Evolutionary conservation across 2,888 invertebrate genomes (phyloP).

Genomic region (Heterodera filipjevi): DNA sequence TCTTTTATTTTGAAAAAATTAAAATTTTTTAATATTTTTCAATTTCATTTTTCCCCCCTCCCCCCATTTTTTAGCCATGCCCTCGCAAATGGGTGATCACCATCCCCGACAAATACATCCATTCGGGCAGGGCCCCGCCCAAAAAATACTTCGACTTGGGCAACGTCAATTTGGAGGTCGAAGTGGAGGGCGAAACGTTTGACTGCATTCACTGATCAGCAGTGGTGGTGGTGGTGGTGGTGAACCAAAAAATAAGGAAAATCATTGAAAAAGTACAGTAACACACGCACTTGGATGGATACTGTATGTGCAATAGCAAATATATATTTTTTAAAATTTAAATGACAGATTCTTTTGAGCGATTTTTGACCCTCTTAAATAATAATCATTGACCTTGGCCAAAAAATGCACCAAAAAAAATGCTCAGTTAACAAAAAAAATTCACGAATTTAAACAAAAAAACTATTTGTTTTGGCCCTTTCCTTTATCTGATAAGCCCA

Average conservation of each 20-base stretch:
- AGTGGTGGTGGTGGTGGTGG: not conserved
- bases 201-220: constrained; percentile 34
- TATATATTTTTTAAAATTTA: too few relatives aligned
- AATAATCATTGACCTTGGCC: too few relatives aligned
- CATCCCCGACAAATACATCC: constrained; percentile 60
- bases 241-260: not conserved
- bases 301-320: too few relatives aligned
- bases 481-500: not conserved
- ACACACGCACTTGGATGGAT: too few relatives aligned
- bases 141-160: constrained; percentile 51
- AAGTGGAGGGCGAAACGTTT: constrained; percentile 41
- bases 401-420: too few relatives aligned
- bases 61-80: constrained; percentile 51
- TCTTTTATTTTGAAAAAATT: not conserved
- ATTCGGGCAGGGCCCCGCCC: constrained; percentile 32
- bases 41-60: not conserved
- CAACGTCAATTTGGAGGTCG: constrained; percentile 58
- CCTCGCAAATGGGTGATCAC: constrained; percentile 61
- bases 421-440: too few relatives aligned
- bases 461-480: too few relatives aligned
- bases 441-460: too few relatives aligned
- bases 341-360: too few relatives aligned
- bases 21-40: constrained; percentile 4
- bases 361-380: too few relatives aligned
- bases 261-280: not conserved